These are phyloP conservation scores for Mugil cephalus DNA, from an alignment of 2,113 vertebrate species.

Conservation along the genomic window DNA sequence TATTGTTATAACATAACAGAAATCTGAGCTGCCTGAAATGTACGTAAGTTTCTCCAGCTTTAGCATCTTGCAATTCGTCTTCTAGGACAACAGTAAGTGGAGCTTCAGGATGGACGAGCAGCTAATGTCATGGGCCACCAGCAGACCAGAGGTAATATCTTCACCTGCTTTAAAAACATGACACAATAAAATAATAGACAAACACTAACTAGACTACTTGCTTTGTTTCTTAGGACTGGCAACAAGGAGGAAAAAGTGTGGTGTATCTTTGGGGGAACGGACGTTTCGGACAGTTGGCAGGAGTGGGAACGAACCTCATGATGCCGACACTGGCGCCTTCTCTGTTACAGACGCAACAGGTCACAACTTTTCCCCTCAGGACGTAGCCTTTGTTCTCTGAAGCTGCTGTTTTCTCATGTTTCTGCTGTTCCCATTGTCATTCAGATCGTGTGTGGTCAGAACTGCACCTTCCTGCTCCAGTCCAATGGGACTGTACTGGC, in stretches of 20 bases:
- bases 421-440: conserved; percentile 9
- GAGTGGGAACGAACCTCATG: conserved; percentile 81
- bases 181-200: background rate
- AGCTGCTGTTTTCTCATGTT: conserved; percentile 9
- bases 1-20: background rate
- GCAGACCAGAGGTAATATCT: conserved; percentile 82
- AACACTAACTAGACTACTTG: background rate
- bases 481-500: conserved; percentile 85
- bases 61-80: conserved; percentile 20
- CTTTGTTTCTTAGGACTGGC: conserved; percentile 83
- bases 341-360: conserved; percentile 86
- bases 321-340: conserved; percentile 81
- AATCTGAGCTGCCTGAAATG: background rate
- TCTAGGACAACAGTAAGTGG: conserved; percentile 88
- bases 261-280: conserved; percentile 88
- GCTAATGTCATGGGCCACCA: conserved; percentile 87
- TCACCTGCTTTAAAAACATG: background rate
- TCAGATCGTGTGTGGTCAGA: conserved; percentile 87
- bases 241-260: conserved; percentile 85
- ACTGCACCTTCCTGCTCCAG: conserved; percentile 87
- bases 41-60: background rate
- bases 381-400: background rate
- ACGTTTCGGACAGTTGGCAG: conserved; percentile 85
- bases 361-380: conserved; percentile 26
- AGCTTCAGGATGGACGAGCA: conserved; percentile 88